Base-by-base conservation (phyloP, 1,140 invertebrate genomes). In the Formica selysi region DNA sequence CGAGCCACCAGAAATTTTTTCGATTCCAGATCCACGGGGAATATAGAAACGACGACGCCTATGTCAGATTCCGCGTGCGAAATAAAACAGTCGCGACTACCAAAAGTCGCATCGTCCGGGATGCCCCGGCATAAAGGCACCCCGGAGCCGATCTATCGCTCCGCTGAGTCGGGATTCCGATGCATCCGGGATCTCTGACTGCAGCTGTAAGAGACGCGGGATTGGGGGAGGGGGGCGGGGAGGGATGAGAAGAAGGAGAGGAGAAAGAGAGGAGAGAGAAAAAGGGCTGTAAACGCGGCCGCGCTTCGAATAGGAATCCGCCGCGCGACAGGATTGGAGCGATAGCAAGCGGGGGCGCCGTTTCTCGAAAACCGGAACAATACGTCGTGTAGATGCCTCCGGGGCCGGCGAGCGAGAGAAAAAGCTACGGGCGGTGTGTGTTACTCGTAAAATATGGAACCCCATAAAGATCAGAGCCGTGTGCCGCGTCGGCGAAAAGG, bases 381-480 rank as follows among this genome's bases (percentile, higher is more conserved):
- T 89, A 89, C 78, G 85, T 89, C 88, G 87, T n/a, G 54, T 68
- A 83, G 84, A 48, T 67, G 88, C 84, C 87, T 73, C 32, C 79
- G 48, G 65, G 85, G 84, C 54, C 65, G 36, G 51, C 57, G 41
- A 11, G 73, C 32, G 32, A 32, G 29, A 54, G 85, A 86, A 89
- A 86, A 86, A 89, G 73, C 87, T 71, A 76, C 71, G 59, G 32
- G 65, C 65, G 36, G 19, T 57, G 79, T 81, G 87, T 79, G 76
- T 88, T 89, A 70, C 90, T 91, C 76, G 90, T 90, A 86, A 91
- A 91, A 89, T 90, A 90, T 91, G 84, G 88, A 86, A 86, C 61
- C 86, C 85, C 84, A 91, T 91, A 91, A 91, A 91, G 89, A 90
- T 88, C 87, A 81, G 87, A 62, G 59, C 64, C 81, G 76, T 86